Conservation (phyloP, 2,888 invertebrate genomes). For the Oxytorus armatus region DNA sequence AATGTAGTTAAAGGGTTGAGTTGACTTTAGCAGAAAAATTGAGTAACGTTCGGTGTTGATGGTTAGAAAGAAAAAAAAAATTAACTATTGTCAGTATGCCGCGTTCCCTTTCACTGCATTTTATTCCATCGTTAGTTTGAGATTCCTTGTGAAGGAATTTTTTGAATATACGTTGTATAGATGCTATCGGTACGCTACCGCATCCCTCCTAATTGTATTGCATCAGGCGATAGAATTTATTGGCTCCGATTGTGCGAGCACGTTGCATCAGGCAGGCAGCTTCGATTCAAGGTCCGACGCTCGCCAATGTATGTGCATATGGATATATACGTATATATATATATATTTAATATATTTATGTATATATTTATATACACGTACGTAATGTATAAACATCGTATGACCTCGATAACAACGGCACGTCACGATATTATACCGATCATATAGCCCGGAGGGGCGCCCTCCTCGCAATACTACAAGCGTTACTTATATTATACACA, state of each 20-base stretch:
- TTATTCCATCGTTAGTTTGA: constrained; percentile 38
- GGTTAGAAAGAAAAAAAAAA: not conserved
- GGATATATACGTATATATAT: too few relatives aligned
- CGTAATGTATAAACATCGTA: constrained; percentile 9
- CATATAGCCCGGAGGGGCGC: constrained; percentile 29
- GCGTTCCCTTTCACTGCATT: constrained; percentile 38
- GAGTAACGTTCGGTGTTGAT: not conserved
- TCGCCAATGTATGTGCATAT: too few relatives aligned
- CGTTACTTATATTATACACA: not conserved
- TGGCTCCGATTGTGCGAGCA: constrained; percentile 77
- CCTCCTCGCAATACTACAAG: not conserved
- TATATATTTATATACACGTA: too few relatives aligned
- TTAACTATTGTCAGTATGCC: constrained; percentile 12
- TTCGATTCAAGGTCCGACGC: constrained; percentile 79
- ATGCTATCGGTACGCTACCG: too few relatives aligned
- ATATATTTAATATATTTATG: too few relatives aligned
- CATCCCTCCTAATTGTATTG: constrained; percentile 77
- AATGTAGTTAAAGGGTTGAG: too few relatives aligned
- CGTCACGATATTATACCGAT: constrained; percentile 67
- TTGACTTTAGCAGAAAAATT: too few relatives aligned
- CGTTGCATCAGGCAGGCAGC: constrained; percentile 77
- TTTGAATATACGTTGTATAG: constrained; percentile 48
- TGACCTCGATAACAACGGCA: constrained; percentile 76
- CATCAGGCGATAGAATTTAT: constrained; percentile 78
- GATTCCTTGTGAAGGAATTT: constrained; percentile 51